phyloP scores from a whole-genome alignment of 2,797 vertebrate species.

The Phoeniculus purpureus region DNA sequence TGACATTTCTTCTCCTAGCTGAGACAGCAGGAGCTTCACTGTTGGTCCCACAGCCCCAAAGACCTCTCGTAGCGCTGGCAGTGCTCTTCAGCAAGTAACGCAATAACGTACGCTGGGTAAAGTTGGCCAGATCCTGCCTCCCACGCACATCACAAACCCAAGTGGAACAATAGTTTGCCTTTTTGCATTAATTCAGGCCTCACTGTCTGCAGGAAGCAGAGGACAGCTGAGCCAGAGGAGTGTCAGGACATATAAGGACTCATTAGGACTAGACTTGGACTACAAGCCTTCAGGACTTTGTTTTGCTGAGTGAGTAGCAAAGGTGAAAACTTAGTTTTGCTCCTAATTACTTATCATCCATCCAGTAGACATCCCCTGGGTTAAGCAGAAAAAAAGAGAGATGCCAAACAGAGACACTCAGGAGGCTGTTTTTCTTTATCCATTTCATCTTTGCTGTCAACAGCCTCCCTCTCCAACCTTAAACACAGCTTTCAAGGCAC shows the following conservation, averaged over 20 bases:
- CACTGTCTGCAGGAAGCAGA: not conserved
- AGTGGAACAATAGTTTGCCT: not conserved
- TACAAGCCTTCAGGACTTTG: not conserved
- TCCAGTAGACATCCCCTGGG: not conserved
- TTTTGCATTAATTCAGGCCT: not conserved
- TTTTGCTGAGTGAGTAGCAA: not conserved
- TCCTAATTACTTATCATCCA: not conserved
- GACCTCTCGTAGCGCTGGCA: rapidly evolving
- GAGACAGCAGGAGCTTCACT: not conserved
- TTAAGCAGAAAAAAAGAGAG: not conserved
- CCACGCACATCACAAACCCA: rapidly evolving
- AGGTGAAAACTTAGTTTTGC: not conserved
- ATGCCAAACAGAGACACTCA: not conserved
- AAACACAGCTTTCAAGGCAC: not conserved
- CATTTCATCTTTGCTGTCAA: not conserved
- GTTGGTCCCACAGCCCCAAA: not conserved
- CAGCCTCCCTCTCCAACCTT: not conserved
- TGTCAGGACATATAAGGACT: conserved; percentile 22
- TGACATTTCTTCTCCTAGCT: not conserved
- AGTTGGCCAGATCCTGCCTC: not conserved
- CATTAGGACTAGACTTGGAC: not conserved
- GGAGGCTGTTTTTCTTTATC: not conserved
- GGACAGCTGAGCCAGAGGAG: not conserved
- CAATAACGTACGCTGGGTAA: rapidly evolving
- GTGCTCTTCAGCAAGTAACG: rapidly evolving